Evolutionary conservation across 2,888 invertebrate genomes (phyloP).

Genomic region (Lepetodrilus schrolli): DNA sequence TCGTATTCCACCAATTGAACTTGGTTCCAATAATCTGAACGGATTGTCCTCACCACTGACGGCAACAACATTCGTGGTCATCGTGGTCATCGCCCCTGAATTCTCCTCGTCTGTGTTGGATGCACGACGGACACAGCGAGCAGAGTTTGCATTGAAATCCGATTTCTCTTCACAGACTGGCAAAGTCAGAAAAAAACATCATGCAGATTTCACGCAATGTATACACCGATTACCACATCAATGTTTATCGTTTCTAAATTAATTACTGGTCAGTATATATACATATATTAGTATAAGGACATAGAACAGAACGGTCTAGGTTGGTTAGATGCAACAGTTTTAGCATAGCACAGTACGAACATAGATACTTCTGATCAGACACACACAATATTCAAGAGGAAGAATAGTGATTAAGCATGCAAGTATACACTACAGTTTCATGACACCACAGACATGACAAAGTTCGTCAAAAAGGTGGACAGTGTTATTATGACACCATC

Average conservation of each 20-base stretch:
- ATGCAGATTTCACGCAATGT: conserved; percentile 13
- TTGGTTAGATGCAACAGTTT: too few relatives aligned
- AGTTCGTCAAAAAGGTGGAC: too few relatives aligned
- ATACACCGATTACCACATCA: not conserved
- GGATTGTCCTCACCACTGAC: not conserved
- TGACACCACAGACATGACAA: too few relatives aligned
- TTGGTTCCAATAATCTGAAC: not conserved
- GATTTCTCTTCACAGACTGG: conserved; percentile 5
- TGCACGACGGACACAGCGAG: not conserved
- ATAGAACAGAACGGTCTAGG: too few relatives aligned
- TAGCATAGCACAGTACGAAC: not conserved
- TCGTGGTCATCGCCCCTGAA: too few relatives aligned
- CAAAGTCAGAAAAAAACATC: conserved; percentile 16
- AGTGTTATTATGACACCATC: too few relatives aligned
- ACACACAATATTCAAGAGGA: too few relatives aligned
- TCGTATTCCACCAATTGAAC: not conserved
- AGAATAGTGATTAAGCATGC: too few relatives aligned
- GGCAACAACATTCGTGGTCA: too few relatives aligned
- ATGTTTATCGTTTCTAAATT: not conserved
- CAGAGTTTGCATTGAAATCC: not conserved
- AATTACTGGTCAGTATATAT: not conserved
- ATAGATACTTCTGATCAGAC: not conserved
- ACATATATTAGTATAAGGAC: not conserved
- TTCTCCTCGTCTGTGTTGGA: not conserved
- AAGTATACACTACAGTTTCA: too few relatives aligned